A percentile compares a stretch with the other conserved stretches of the same genome.
These are phyloP conservation scores for Lottia gigantea DNA, from an alignment of 2,888 invertebrate species.

Conservation along the genomic window DNA sequence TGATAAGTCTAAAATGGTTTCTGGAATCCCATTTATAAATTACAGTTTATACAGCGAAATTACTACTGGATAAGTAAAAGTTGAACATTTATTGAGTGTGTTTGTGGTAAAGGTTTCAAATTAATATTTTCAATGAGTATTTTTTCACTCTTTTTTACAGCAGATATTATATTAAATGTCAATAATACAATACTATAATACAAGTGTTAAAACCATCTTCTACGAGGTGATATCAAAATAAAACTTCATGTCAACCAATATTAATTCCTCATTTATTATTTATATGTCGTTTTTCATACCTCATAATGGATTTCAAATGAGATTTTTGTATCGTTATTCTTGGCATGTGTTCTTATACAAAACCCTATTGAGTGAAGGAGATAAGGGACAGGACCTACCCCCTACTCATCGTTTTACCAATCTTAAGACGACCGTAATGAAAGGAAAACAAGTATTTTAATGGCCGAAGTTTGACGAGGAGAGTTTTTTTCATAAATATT, in stretches of 20 bases:
- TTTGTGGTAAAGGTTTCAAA: no score
- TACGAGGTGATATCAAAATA: no score
- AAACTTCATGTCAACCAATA: not conserved
- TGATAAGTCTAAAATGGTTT: no score
- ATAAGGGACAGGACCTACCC: not conserved
- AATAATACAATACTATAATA: no score
- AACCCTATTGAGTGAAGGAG: not conserved
- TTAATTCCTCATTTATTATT: constrained; percentile 5
- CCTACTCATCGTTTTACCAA: not conserved
- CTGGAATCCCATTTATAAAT: no score
- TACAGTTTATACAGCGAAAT: no score
- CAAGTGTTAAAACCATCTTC: no score
- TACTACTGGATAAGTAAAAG: no score
- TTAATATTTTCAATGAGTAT: no score
- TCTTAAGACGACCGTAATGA: not conserved
- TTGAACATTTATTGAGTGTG: no score
- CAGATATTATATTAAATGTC: no score
- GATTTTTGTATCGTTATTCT: not conserved
- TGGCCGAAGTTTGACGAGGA: constrained; percentile 7
- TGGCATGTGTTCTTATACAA: constrained; percentile 3
- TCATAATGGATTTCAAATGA: constrained; percentile 2
- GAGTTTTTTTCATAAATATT: constrained; percentile 5
- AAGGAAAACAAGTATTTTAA: constrained; percentile 7
- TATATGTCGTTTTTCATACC: not conserved
- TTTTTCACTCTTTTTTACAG: no score